phyloP scores from a whole-genome alignment of 2,888 invertebrate genomes.

The Melinopterus prodromus region DNA sequence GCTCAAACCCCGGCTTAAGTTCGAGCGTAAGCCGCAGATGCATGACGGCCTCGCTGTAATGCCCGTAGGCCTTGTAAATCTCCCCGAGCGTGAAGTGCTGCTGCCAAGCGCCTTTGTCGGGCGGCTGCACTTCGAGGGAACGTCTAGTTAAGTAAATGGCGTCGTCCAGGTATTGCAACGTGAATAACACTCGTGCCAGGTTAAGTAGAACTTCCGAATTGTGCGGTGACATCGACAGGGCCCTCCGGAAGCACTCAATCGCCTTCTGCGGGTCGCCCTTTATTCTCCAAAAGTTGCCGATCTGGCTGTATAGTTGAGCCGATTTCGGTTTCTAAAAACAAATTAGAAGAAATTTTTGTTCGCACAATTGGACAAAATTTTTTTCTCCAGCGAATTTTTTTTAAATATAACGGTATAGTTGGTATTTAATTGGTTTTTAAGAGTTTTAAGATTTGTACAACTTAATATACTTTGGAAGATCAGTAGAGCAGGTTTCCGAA shows the following conservation, averaged over 20 bases:
- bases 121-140: constrained; percentile 84
- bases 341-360: not conserved
- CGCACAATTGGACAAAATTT: not conserved
- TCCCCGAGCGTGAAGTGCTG: constrained; percentile 92
- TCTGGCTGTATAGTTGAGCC: constrained; percentile 86
- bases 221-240: constrained; percentile 84
- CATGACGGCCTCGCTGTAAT: constrained; percentile 86
- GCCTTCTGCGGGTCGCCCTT: constrained; percentile 87
- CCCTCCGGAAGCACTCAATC: constrained; percentile 89
- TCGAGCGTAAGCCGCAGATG: constrained; percentile 85
- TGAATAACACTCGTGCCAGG: constrained; percentile 84
- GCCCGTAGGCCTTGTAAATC: constrained; percentile 90
- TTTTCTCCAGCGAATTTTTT: no score
- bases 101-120: constrained; percentile 88
- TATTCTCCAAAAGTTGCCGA: constrained; percentile 91
- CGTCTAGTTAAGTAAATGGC: constrained; percentile 87
- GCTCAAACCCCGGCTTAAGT: constrained; percentile 85
- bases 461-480: no score
- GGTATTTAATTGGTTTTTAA: no score
- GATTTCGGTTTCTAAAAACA: constrained; percentile 76
- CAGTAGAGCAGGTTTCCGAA: no score
- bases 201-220: constrained; percentile 87
- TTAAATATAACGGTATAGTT: no score
- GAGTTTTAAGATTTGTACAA: no score
- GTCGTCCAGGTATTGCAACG: constrained; percentile 88